Base-by-base conservation (phyloP, 2,113 vertebrate genomes). In the Phycodurus eques region DNA sequence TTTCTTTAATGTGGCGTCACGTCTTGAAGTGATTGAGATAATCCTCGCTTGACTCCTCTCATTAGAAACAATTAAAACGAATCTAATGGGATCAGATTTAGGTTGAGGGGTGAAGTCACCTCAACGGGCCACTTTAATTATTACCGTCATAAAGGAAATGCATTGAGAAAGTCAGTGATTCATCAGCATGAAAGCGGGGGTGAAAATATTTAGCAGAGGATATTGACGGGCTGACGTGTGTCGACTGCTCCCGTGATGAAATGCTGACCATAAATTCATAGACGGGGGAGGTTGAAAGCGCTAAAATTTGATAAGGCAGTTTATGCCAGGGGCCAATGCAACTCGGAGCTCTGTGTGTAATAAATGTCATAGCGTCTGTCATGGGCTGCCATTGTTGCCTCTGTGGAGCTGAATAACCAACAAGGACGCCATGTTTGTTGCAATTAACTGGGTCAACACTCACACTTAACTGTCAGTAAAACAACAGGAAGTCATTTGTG, bases 361-460 rank as follows among this genome's bases (percentile, higher is more conserved):
- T 70, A 44, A 22, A 74, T 68, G 81, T 73, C 62, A 78, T 56
- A 43, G 33, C 31, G 39, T 68, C 49, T 59, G 72, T 22, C 51
- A 61, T 44, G 61, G 57, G 39, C 20, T 66, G 62, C 42, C 20
- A 22, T 44, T 64, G 39, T 60, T 33, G 22, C n/a, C 22, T 27
- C 22, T 57, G 54, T 13, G 54, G 22, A 27, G 11, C n/a, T 57
- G 22, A 57, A 57, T 14, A 62, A 20, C 33, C 61, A 42, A 63
- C 8, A 63, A 35, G 35, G 17, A 11, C 5, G 35, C 9, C 17
- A 10, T 5, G 14, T 54, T 35, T 33, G 59, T 47, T 22, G 69
- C 76, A 76, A 82, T 85, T 83, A 80, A 68, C 67, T 17, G 49
- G 39, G 74, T 77, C 76, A 79, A 76, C 75, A 68, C 72, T 81